Percentiles rank a stretch among this genome's conserved stretches.
Conservation (phyloP, 2,888 invertebrate genomes). For the Thelaira solivaga region DNA sequence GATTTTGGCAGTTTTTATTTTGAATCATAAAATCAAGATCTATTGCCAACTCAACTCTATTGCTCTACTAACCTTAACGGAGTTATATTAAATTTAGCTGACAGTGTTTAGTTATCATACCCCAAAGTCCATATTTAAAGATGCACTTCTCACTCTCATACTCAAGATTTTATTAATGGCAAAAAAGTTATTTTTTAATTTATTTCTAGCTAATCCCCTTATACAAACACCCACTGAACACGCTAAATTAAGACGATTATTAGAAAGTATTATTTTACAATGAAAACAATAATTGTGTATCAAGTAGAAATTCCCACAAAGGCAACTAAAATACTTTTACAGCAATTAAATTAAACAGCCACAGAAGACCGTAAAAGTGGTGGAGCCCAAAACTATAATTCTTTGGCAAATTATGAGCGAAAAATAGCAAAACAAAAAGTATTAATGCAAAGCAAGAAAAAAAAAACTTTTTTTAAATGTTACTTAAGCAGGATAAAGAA, state of each 20-base stretch:
- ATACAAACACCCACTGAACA: slow-evolving; percentile 52
- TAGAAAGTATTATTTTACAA: slow-evolving; percentile 55
- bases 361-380: background rate
- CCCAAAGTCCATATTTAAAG: too few relatives aligned
- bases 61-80: too few relatives aligned
- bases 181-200: background rate
- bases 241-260: slow-evolving; percentile 55
- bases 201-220: slow-evolving; percentile 14
- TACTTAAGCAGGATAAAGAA: slow-evolving; percentile 35
- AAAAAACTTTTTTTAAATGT: slow-evolving; percentile 12
- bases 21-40: too few relatives aligned
- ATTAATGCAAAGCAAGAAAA: too few relatives aligned
- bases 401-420: slow-evolving; percentile 16
- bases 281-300: background rate
- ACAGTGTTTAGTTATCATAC: too few relatives aligned
- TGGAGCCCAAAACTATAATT: slow-evolving; percentile 10
- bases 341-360: slow-evolving; percentile 15
- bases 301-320: background rate
- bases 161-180: background rate
- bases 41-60: too few relatives aligned
- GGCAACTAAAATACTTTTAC: slow-evolving; percentile 19
- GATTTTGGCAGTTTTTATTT: too few relatives aligned
- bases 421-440: background rate
- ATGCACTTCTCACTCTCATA: too few relatives aligned
- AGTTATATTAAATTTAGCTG: too few relatives aligned